Evolutionary conservation across 1,140 invertebrate species (phyloP).

Genomic region (Steinernema feltiae): DNA sequence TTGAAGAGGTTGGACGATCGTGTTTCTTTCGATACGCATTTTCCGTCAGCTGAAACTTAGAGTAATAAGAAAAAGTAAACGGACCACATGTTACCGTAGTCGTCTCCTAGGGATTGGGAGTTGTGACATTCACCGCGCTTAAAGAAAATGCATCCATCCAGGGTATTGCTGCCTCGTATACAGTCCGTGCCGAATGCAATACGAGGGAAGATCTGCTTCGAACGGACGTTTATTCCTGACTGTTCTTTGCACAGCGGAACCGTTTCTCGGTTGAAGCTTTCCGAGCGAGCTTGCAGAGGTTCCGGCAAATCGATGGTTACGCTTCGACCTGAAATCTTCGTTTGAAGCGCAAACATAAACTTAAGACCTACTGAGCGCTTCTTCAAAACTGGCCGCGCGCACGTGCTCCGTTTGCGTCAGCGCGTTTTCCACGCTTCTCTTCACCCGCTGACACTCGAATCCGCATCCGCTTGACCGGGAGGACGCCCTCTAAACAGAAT

Average conservation of each 20-base stretch:
- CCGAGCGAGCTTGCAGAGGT: background rate
- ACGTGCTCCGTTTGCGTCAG: background rate
- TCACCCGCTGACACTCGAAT: background rate
- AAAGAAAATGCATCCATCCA: no score
- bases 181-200: no score
- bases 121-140: no score
- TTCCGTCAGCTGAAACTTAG: background rate
- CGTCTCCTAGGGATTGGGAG: no score
- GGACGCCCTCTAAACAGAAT: no score
- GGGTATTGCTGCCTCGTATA: no score
- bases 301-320: background rate
- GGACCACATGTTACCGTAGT: background rate
- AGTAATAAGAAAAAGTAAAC: background rate
- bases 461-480: background rate
- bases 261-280: background rate
- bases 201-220: background rate
- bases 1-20: background rate
- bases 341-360: background rate
- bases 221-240: background rate
- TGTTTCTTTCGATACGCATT: background rate
- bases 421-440: background rate
- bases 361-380: background rate
- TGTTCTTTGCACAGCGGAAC: background rate
- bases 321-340: background rate
- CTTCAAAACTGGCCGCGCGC: background rate